Conservation (phyloP, 2,888 invertebrate genomes). For the Drosophila atroscutellata region DNA sequence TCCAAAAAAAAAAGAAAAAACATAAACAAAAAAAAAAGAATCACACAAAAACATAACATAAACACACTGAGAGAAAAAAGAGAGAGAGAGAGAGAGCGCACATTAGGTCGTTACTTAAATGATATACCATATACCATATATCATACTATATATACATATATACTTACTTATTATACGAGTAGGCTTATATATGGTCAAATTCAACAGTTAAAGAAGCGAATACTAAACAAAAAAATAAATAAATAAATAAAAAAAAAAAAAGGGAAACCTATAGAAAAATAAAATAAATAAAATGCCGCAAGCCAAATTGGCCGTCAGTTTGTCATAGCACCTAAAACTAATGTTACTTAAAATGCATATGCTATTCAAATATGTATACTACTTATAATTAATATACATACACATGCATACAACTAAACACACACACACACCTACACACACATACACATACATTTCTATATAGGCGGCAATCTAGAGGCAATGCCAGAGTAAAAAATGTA, state of each 20-base stretch:
- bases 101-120: slow-evolving; percentile 68
- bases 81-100: slow-evolving; percentile 37
- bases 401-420: slow-evolving; percentile 4
- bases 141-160: slow-evolving; percentile 19
- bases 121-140: slow-evolving; percentile 24
- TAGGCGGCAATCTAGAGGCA: slow-evolving; percentile 53
- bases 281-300: slow-evolving; percentile 43
- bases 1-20: slow-evolving; percentile 10
- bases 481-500: slow-evolving; percentile 64
- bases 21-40: slow-evolving; percentile 34
- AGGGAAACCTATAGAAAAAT: slow-evolving; percentile 8
- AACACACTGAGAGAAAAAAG: slow-evolving; percentile 24
- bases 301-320: slow-evolving; percentile 68
- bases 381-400: slow-evolving; percentile 41
- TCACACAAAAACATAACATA: slow-evolving; percentile 18
- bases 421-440: slow-evolving; percentile 9
- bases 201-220: slow-evolving; percentile 40
- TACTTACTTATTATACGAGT: slow-evolving; percentile 39
- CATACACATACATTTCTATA: slow-evolving; percentile 19
- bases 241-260: slow-evolving; percentile 3
- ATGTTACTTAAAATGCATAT: slow-evolving; percentile 64
- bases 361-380: slow-evolving; percentile 30
- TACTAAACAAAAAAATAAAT: slow-evolving; percentile 34
- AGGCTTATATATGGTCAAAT: slow-evolving; percentile 38
- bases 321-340: slow-evolving; percentile 68